These are phyloP conservation scores for Caenorhabditis inopinata DNA, from an alignment of 1,140 invertebrate species.

Conservation along the genomic window DNA sequence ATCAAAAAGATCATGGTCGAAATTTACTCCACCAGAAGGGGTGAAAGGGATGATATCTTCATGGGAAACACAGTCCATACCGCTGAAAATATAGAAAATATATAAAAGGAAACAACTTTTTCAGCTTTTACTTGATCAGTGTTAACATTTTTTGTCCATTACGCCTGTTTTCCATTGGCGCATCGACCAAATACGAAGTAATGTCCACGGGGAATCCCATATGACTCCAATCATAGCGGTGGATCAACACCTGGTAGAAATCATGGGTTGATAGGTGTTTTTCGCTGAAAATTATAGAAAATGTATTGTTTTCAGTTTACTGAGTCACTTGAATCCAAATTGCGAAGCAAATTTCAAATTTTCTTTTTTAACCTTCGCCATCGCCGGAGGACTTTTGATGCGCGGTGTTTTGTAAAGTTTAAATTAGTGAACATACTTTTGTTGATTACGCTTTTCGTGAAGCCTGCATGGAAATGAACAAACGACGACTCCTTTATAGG, in stretches of 20 bases:
- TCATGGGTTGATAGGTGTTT: neutral
- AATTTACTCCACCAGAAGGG: constrained; percentile 34
- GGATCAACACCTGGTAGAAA: constrained; percentile 62
- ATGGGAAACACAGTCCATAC: constrained; percentile 61
- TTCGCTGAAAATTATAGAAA: constrained; percentile 5
- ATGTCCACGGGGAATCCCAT: constrained; percentile 59
- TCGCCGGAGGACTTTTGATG: no score
- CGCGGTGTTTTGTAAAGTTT: no score
- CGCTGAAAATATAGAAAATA: constrained; percentile 49
- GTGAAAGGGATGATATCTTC: constrained; percentile 57
- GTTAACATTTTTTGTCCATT: constrained; percentile 13
- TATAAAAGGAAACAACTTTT: no score
- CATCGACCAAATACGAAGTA: constrained; percentile 53
- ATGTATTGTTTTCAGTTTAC: neutral
- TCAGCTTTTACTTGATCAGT: constrained; percentile 28
- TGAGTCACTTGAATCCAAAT: no score
- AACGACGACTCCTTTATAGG: constrained; percentile 62
- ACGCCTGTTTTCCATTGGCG: constrained; percentile 5
- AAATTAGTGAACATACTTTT: neutral
- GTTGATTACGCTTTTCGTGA: constrained; percentile 31
- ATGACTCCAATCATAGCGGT: constrained; percentile 56
- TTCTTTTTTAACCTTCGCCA: no score
- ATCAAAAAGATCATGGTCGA: constrained; percentile 56
- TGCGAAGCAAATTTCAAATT: no score
- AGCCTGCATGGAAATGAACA: constrained; percentile 52